Base-by-base conservation (phyloP, 2,797 vertebrate genomes). In the Cygnus olor region DNA sequence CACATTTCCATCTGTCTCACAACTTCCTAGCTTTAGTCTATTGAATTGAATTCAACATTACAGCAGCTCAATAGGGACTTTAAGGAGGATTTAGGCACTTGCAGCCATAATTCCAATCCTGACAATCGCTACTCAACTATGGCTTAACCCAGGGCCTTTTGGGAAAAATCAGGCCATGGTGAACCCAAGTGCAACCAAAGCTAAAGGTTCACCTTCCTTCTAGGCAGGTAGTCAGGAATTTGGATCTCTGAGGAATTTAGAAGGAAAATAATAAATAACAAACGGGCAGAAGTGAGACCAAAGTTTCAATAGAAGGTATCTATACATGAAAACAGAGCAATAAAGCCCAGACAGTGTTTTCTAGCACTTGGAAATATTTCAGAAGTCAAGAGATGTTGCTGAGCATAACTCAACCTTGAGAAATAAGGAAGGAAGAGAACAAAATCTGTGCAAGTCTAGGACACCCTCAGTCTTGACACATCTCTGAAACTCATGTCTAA, bases 21-120 rank as follows among this genome's bases (percentile, higher is more conserved):
- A 90, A 86, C 19, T 8, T 60, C 15, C 44, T 58, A 56, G 51
- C 8, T 83, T 89, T 60, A 64, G 11, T 53, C 91, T n/a, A 47
- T 45, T 92, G 57, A 72, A 93, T 91, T 85, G 54, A 72, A 92
- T 89, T 85, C 64, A 86, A 65, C 51, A 34, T 80, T 54, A 76
- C 11, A 79, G 57, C 38, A 69, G 18, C 61, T 87, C 61, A 78
- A 34, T n/a, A 32, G 32, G 38, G 24, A 14, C 17, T 87, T 85
- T 87, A 80, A 79, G 63, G 68, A 85, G 20, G 68, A 87, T n/a
- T 90, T 90, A 68, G 60, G 68, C 45, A 57, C 61, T 85, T 77
- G 34, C 36, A 87, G 20, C 36, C 25, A 11, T 71, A 69, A 68
- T 11, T 95, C 32, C 49, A 89, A 74, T 83, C 66, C 69, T 71